Base-by-base conservation (phyloP, 1,140 invertebrate genomes). In the Coelopa frigida region DNA sequence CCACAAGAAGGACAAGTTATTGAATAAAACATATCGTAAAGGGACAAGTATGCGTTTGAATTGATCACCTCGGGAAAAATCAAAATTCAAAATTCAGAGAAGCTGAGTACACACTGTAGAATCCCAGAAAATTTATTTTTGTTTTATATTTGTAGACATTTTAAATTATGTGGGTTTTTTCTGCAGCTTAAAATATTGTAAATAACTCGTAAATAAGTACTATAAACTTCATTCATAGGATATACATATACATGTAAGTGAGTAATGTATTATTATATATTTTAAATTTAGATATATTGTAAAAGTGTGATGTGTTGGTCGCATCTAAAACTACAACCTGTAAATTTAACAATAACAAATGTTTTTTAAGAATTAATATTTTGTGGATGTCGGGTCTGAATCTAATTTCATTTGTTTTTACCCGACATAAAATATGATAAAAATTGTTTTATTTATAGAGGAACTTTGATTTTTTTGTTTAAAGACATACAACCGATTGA, bases 311-410 rank as follows among this genome's bases (percentile, higher is more conserved):
- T 58, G 56, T 53, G 57, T 63, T 57, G 60, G 60, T 63, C 60
- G 58, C 60, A 63, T 63, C 61, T 63, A 63, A 63, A 63, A 63
- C 52, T 57, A 60, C 32, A 46, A 46, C 44, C 44, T 29, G 15
- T 44, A 15, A 23, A 31, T 35, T 35, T 31, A 33, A 29, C 20
- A 31, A 39, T 39, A 29, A 15, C 40, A 43, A 43, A 43, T 27
- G 23, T 42, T 15, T 18, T 26, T 8, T 23, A 43, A 43, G 26
- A 43, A 31, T 21, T 21, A 27, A 31, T 26, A 40, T 26, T 21
- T 10, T 20, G 22, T 14, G 18, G 29, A 43, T 21, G 14, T 32
- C 23, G 29, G 11, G 41, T 43, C 33, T 43, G 20, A 32, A 39
- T 21, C 14, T 20, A 22, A 18, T 39, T 8, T 22, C 5, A 38